Evolutionary conservation across 2,888 invertebrate species (phyloP).

Genomic region (Mermis nigrescens): DNA sequence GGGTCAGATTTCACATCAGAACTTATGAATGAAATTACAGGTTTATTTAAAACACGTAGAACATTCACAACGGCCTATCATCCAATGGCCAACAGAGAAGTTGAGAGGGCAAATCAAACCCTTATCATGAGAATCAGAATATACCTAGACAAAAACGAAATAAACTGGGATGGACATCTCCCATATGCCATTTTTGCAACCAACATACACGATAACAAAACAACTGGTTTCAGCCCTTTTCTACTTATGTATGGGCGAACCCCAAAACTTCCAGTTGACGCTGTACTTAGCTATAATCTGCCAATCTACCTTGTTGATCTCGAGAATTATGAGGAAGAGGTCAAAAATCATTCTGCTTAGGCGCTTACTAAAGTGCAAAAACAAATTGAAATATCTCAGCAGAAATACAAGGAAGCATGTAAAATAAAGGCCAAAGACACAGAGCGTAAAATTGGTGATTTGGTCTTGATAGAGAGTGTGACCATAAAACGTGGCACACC

Average conservation of each 20-base stretch:
- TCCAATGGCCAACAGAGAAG: not conserved
- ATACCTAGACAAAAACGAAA: constrained; percentile 18
- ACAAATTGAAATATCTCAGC: too few species aligned
- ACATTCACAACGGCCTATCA: not conserved
- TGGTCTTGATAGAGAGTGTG: too few species aligned
- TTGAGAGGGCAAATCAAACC: not conserved
- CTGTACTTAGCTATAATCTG: not conserved
- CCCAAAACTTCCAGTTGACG: constrained; percentile 11
- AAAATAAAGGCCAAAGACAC: not conserved
- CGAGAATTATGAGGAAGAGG: not conserved
- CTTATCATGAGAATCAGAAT: constrained; percentile 17
- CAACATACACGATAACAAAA: constrained; percentile 15
- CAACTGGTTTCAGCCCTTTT: constrained; percentile 17
- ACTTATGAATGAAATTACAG: not conserved
- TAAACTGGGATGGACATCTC: constrained; percentile 11
- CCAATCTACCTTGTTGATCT: not conserved
- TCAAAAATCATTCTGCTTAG: too few species aligned
- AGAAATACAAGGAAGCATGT: not conserved
- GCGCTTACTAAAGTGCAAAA: not conserved
- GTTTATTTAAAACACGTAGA: constrained; percentile 6
- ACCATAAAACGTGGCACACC: too few species aligned
- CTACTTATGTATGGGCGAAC: constrained; percentile 14
- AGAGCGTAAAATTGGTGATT: too few species aligned
- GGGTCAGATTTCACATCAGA: not conserved
- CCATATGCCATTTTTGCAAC: constrained; percentile 15